These are phyloP conservation scores for Deroplatys truncata DNA, from an alignment of 2,888 invertebrate species.

Conservation along the genomic window DNA sequence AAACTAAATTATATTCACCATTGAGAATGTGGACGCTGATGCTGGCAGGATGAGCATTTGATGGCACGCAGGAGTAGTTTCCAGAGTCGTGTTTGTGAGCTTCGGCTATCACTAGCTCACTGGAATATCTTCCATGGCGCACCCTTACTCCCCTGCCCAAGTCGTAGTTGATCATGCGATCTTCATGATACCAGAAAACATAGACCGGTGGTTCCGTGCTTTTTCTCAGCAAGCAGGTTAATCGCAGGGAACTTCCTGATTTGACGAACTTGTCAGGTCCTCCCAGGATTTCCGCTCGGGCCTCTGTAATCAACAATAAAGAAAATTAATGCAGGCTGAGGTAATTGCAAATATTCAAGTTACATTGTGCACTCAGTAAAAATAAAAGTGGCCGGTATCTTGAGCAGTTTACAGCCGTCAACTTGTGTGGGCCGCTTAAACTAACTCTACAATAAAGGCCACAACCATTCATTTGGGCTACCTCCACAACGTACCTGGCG, in stretches of 20 bases:
- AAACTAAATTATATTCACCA: slow-evolving; percentile 35
- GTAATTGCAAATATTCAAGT: not conserved
- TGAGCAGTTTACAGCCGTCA: too few relatives aligned
- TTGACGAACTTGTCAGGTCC: slow-evolving; percentile 44
- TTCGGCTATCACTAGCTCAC: slow-evolving; percentile 49
- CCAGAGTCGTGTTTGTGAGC: slow-evolving; percentile 63
- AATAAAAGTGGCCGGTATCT: too few relatives aligned
- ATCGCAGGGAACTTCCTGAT: slow-evolving; percentile 42
- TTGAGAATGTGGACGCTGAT: slow-evolving; percentile 68
- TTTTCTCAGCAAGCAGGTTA: slow-evolving; percentile 41
- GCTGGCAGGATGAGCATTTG: slow-evolving; percentile 69
- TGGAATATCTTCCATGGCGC: slow-evolving; percentile 46
- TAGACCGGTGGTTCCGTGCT: slow-evolving; percentile 42
- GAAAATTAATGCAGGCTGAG: not conserved
- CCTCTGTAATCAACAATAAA: slow-evolving; percentile 36
- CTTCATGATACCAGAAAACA: slow-evolving; percentile 49
- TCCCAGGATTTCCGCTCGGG: slow-evolving; percentile 41
- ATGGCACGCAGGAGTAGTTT: slow-evolving; percentile 77
- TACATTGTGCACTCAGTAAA: not conserved
- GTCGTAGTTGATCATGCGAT: slow-evolving; percentile 43
- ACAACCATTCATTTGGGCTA: too few relatives aligned
- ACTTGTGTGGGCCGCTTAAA: too few relatives aligned
- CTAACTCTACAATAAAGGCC: too few relatives aligned
- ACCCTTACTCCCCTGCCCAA: slow-evolving; percentile 46
- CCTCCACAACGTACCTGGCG: too few relatives aligned